Conservation (phyloP, 2,888 invertebrate genomes). For the Eledona agricola region DNA sequence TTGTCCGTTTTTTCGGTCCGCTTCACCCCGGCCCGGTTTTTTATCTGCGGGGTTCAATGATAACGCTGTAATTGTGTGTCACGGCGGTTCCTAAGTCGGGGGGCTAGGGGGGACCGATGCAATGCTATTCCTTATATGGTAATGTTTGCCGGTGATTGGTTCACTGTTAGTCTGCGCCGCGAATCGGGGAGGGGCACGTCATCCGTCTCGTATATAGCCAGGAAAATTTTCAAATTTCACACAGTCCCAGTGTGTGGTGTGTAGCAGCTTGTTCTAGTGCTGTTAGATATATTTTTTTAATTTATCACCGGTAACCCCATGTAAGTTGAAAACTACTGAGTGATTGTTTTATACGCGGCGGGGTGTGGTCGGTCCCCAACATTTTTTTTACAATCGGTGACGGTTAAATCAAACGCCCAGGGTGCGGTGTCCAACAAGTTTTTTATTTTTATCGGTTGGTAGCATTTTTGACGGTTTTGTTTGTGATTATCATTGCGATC, state of each 20-base stretch:
- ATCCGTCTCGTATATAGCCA: conserved; percentile 66
- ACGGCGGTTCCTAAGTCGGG: conserved; percentile 45
- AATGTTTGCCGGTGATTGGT: conserved; percentile 76
- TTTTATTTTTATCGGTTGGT: too few relatives aligned
- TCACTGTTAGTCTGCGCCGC: conserved; percentile 53
- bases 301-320: too few relatives aligned
- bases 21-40: conserved; percentile 6
- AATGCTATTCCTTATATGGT: conserved; percentile 82
- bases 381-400: too few relatives aligned
- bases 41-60: conserved; percentile 12
- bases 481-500: too few relatives aligned
- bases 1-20: not conserved
- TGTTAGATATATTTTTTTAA: too few relatives aligned
- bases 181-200: conserved; percentile 67
- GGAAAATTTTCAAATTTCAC: conserved; percentile 51
- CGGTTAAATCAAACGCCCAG: too few relatives aligned
- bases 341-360: too few relatives aligned
- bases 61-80: conserved; percentile 49
- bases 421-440: too few relatives aligned
- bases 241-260: conserved; percentile 55
- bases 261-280: too few relatives aligned
- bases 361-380: too few relatives aligned
- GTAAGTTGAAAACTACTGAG: too few relatives aligned
- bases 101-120: conserved; percentile 64
- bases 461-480: too few relatives aligned